Conservation (phyloP, 2,888 invertebrate species). For the Drosophila mayaguana region DNA sequence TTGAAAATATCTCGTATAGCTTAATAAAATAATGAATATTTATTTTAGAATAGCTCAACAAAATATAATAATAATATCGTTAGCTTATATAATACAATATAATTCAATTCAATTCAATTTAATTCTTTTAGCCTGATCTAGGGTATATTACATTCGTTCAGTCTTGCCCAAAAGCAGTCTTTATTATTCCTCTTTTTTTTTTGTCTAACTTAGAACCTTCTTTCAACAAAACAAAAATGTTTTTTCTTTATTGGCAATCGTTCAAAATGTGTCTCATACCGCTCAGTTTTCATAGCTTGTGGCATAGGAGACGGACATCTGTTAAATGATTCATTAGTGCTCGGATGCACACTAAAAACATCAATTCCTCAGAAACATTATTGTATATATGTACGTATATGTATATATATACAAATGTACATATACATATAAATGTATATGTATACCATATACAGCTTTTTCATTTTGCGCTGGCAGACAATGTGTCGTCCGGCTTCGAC, state of each 20-base stretch:
- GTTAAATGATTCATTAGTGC: slow-evolving; percentile 73
- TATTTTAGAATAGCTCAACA: background rate
- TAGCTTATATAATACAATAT: too few species aligned
- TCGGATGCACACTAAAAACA: slow-evolving; percentile 46
- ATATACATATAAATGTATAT: slow-evolving; percentile 3
- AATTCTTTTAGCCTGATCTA: too few species aligned
- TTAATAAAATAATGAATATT: background rate
- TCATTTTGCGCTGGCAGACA: slow-evolving; percentile 63
- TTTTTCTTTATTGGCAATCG: slow-evolving; percentile 54
- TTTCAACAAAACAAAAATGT: slow-evolving; percentile 4
- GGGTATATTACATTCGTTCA: background rate
- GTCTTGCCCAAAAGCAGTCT: background rate
- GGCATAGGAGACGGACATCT: slow-evolving; percentile 60
- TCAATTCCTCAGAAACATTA: slow-evolving; percentile 44
- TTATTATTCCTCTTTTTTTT: background rate
- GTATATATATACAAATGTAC: background rate
- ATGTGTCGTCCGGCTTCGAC: slow-evolving; percentile 60
- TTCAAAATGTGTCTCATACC: slow-evolving; percentile 59
- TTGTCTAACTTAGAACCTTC: background rate
- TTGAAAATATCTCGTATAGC: background rate
- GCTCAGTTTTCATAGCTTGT: slow-evolving; percentile 52
- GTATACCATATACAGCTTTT: slow-evolving; percentile 11
- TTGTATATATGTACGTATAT: slow-evolving; percentile 23
- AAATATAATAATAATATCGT: too few species aligned
- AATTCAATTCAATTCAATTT: too few species aligned